A percentile compares a stretch with the other conserved stretches of the same genome.
Evolutionary conservation across 2,797 vertebrate species (phyloP).

Genomic region (Hypotaenidia philippensis): DNA sequence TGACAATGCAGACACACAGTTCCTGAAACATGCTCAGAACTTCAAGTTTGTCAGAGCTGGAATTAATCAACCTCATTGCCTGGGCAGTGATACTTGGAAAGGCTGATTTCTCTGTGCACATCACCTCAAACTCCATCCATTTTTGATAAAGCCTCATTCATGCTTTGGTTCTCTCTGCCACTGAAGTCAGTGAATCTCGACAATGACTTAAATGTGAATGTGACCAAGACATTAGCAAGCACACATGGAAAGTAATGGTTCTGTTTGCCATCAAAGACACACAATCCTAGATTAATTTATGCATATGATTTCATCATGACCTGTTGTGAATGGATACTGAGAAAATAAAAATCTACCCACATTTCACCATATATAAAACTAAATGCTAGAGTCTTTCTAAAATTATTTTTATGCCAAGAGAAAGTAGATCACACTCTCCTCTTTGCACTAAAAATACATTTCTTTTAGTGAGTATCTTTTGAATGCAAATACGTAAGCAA

Average conservation of each 20-base stretch:
- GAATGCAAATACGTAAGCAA: conserved; percentile 45
- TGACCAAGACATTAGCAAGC: neutral
- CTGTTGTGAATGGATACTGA: neutral
- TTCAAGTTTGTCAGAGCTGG: neutral
- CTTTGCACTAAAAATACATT: neutral
- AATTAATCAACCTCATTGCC: neutral
- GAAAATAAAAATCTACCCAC: neutral
- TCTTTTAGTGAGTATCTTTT: conserved; percentile 8
- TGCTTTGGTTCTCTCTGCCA: neutral
- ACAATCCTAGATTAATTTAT: neutral
- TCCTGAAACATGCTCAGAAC: neutral
- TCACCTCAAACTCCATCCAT: neutral
- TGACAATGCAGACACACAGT: neutral
- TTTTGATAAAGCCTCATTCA: neutral
- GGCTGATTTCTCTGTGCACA: neutral
- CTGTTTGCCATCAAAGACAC: neutral
- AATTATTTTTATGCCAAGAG: neutral
- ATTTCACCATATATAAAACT: neutral
- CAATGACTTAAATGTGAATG: neutral
- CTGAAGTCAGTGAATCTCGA: neutral
- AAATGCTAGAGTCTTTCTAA: neutral
- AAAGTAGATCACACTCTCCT: neutral
- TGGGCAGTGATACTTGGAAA: neutral
- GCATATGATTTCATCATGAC: neutral
- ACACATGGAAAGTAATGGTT: neutral